Conservation (phyloP, 2,888 invertebrate genomes). For the Conus canariensis region DNA sequence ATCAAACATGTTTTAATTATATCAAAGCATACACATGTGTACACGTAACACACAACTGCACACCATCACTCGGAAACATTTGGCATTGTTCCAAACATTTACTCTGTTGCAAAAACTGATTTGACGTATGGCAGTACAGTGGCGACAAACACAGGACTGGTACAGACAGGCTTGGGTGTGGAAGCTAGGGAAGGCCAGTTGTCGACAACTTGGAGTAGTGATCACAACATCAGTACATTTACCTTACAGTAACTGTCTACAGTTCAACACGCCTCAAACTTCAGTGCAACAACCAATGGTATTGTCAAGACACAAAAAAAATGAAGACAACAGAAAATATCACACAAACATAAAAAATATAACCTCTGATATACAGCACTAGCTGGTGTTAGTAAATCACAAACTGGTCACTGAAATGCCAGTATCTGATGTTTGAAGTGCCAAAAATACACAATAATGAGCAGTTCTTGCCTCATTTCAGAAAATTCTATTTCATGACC, state of each 20-base stretch:
- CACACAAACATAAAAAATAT: background rate
- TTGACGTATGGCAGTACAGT: conserved; percentile 37
- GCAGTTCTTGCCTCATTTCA: background rate
- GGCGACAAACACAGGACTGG: conserved; percentile 23
- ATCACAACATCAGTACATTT: conserved; percentile 27
- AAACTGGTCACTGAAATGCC: background rate
- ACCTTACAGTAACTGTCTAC: background rate
- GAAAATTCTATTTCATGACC: too few relatives aligned
- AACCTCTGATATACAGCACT: background rate
- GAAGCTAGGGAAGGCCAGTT: conserved; percentile 7
- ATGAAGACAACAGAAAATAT: background rate
- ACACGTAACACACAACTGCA: background rate
- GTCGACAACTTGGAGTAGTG: conserved; percentile 5
- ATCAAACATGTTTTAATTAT: too few relatives aligned
- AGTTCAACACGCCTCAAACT: background rate
- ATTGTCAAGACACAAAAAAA: background rate
- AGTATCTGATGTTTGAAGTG: background rate
- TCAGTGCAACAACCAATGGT: conserved; percentile 6
- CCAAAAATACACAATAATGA: background rate
- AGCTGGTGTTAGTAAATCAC: background rate
- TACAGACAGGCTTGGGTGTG: conserved; percentile 9
- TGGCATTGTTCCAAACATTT: conserved; percentile 30
- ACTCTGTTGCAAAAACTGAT: conserved; percentile 36
- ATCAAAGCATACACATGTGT: background rate
- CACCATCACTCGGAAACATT: background rate